Conservation (phyloP, 2,797 vertebrate genomes). For the Pagetopsis macropterus region DNA sequence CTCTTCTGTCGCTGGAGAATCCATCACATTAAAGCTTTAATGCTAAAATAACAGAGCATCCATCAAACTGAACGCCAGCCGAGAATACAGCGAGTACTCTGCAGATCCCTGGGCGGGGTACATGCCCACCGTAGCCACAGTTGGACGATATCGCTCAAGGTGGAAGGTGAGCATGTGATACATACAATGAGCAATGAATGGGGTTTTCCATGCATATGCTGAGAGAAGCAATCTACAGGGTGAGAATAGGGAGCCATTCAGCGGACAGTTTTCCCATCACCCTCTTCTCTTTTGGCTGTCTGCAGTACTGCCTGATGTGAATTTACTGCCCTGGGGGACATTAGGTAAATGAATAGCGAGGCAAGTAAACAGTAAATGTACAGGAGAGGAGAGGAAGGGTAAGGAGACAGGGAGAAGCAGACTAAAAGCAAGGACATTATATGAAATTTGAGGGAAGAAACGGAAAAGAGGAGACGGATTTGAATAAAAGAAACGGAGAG, state of each 20-base stretch:
- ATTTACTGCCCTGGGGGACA: constrained; percentile 64
- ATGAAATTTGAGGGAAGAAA: background rate
- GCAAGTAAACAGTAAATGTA: constrained; percentile 59
- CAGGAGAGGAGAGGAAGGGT: constrained; percentile 5
- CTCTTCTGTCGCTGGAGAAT: constrained; percentile 65
- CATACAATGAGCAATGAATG: constrained; percentile 54
- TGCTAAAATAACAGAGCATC: constrained; percentile 79
- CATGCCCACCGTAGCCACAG: constrained; percentile 17
- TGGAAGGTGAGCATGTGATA: constrained; percentile 46
- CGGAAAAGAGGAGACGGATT: background rate
- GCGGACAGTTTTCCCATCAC: constrained; percentile 63
- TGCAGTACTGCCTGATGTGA: constrained; percentile 57
- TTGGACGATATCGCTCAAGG: constrained; percentile 34
- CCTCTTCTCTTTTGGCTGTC: constrained; percentile 67
- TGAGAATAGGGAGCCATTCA: constrained; percentile 63
- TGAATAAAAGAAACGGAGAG: background rate
- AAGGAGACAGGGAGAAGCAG: background rate
- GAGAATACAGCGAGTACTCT: constrained; percentile 55
- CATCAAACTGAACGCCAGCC: constrained; percentile 65
- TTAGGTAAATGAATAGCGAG: constrained; percentile 73
- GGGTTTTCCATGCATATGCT: constrained; percentile 55
- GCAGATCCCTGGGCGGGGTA: constrained; percentile 32
- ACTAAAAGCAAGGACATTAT: background rate
- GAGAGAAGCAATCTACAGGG: constrained; percentile 46
- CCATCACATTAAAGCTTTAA: constrained; percentile 82